Evolutionary conservation across 2,797 vertebrate species (phyloP).

Genomic region (Syndactyla subalaris): DNA sequence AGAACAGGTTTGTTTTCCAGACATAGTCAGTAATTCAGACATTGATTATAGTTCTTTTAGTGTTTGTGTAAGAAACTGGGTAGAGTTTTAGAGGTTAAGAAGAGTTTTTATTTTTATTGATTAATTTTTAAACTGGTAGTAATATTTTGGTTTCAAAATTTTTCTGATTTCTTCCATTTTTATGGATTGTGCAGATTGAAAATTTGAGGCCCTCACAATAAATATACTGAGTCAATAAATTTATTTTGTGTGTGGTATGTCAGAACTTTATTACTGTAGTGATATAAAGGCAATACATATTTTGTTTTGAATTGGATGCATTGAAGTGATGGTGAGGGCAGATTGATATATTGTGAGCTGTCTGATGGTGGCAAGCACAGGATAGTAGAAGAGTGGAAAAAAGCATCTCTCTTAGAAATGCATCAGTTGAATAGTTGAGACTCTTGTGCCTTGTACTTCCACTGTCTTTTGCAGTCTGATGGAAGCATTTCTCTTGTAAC

Average conservation of each 20-base stretch:
- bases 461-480: neutral
- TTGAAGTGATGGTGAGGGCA: neutral
- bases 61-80: neutral
- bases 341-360: neutral
- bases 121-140: neutral
- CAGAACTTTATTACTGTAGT: neutral
- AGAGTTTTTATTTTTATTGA: neutral
- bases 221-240: neutral
- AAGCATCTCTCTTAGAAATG: neutral
- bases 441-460: neutral
- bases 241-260: neutral
- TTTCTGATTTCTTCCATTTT: neutral
- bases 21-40: neutral
- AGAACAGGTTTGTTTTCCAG: neutral
- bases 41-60: neutral
- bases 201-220: neutral
- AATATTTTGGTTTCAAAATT: neutral
- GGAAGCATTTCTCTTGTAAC: neutral
- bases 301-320: neutral
- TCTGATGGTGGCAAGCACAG: neutral
- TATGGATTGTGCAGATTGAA: neutral
- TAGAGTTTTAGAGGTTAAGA: neutral
- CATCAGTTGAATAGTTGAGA: neutral
- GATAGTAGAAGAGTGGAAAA: neutral
- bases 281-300: neutral